Percentiles rank a stretch among this genome's conserved stretches.
Evolutionary conservation across 2,888 invertebrate genomes (phyloP).

Genomic region (Opisthograptis luteolata): DNA sequence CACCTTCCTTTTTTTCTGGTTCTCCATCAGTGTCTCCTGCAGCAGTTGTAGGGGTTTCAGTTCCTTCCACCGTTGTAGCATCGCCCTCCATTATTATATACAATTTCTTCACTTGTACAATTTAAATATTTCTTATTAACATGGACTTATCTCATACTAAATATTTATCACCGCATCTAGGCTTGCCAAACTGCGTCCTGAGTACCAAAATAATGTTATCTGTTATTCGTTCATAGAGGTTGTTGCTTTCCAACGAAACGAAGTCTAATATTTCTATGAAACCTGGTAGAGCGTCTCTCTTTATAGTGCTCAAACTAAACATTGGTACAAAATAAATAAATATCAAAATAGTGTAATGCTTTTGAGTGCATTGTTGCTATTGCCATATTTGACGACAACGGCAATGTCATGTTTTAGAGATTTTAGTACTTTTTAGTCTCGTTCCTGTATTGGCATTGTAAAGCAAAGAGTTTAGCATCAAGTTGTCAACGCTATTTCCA

Average conservation of each 20-base stretch:
- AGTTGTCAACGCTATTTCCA: too few relatives aligned
- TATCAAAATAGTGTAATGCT: constrained; percentile 5
- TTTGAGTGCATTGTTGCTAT: constrained; percentile 5
- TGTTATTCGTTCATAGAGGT: constrained; percentile 69
- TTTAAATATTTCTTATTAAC: background rate
- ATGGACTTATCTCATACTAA: constrained; percentile 54
- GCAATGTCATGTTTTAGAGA: constrained; percentile 2
- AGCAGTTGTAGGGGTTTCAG: constrained; percentile 30
- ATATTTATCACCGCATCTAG: constrained; percentile 61
- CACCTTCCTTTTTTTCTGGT: background rate
- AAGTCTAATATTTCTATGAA: constrained; percentile 64
- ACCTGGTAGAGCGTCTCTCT: constrained; percentile 57
- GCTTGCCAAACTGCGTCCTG: constrained; percentile 58
- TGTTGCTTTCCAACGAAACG: constrained; percentile 58
- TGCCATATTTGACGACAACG: background rate
- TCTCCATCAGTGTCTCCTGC: constrained; percentile 25
- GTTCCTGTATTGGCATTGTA: background rate
- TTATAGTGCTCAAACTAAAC: constrained; percentile 61
- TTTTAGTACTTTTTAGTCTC: background rate
- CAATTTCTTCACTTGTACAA: background rate
- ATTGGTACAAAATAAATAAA: constrained; percentile 51
- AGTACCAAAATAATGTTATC: constrained; percentile 62
- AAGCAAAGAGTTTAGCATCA: background rate
- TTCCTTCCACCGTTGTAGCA: constrained; percentile 20
- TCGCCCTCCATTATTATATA: constrained; percentile 44